phyloP scores from a whole-genome alignment of 2,113 vertebrate species.

The Gnathonemus longibarbis region DNA sequence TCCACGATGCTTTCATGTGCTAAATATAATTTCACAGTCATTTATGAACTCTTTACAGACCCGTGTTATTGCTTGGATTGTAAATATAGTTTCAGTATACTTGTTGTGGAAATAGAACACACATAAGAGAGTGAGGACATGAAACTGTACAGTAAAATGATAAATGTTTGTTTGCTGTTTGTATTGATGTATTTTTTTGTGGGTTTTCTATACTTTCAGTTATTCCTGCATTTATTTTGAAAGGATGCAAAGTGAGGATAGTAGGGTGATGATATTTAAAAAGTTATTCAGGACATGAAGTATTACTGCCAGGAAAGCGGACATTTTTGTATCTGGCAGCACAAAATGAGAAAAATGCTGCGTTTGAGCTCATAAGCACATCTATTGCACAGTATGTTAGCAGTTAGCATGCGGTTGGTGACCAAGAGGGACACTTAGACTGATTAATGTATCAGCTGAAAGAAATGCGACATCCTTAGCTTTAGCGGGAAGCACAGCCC shows the following conservation, averaged over 20 bases:
- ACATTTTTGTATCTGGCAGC: constrained; percentile 53
- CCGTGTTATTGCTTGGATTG: not conserved
- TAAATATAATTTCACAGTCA: not conserved
- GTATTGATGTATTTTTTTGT: not conserved
- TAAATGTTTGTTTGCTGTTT: not conserved
- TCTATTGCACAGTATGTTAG: constrained; percentile 48
- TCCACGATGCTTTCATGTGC: not conserved
- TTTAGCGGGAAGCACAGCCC: constrained; percentile 64
- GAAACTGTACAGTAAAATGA: not conserved
- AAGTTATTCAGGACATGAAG: not conserved
- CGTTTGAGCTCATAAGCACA: not conserved
- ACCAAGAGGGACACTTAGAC: constrained; percentile 53
- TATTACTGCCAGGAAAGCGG: constrained; percentile 37
- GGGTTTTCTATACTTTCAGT: not conserved
- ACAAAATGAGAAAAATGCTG: constrained; percentile 32
- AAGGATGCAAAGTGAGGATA: not conserved
- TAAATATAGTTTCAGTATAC: not conserved
- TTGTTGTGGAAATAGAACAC: not conserved
- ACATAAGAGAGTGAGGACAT: not conserved
- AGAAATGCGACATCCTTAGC: constrained; percentile 63
- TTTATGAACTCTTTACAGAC: not conserved
- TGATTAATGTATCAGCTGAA: constrained; percentile 70
- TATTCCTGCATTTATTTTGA: not conserved
- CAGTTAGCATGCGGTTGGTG: constrained; percentile 60
- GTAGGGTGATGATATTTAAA: not conserved